Evolutionary conservation across 1,140 invertebrate species (phyloP), one percentile per base, ranked within the genome.

Genomic region (Microplitis demolitor): DNA sequence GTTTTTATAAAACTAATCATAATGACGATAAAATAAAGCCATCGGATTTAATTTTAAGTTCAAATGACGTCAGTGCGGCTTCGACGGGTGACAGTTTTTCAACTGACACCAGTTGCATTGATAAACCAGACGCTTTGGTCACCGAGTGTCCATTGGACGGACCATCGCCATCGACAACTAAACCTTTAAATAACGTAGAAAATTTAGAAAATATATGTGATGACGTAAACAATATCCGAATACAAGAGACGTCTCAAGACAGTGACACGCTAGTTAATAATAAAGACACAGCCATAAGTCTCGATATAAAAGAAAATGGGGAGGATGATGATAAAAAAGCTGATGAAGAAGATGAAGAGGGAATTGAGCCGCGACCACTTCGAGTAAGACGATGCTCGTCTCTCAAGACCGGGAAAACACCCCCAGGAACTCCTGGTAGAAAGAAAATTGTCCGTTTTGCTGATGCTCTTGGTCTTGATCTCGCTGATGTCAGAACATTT

Each of bases 361-460:
- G 80, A 4, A 79, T 79, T 4, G 73, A 78, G 1, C 88, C 90
- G 54, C 81, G 87, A 72, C 91, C 90, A 1, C 91, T 91, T 39
- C 85, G 92, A 63, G 89, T 95, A 4, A 88, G 92, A 39, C 88
- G 95, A 64, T 94, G 93, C 81, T 96, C 96, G 0, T 97, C 95
- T 0, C 84, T 98, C 13, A 97, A 96, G 87, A 93, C 93, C 0
- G 93, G 94, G 0, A 97, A 97, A 87, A 97, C 95, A 0, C 96
- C 96, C 24, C 96, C 96, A 0, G 94, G 94, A 2, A 96, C 95
- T 8, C 95, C 95, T 0, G 92, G 93, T 3, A 88, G 93, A 0
- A 98, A 98, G 84, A 98, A 98, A 86, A 97, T 97, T 45, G 97
- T 98, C 0, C 90, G 97, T 14, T 99, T 99, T 84, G 97, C 97